phyloP scores from a whole-genome alignment of 1,140 invertebrate genomes.

The Popillia japonica region DNA sequence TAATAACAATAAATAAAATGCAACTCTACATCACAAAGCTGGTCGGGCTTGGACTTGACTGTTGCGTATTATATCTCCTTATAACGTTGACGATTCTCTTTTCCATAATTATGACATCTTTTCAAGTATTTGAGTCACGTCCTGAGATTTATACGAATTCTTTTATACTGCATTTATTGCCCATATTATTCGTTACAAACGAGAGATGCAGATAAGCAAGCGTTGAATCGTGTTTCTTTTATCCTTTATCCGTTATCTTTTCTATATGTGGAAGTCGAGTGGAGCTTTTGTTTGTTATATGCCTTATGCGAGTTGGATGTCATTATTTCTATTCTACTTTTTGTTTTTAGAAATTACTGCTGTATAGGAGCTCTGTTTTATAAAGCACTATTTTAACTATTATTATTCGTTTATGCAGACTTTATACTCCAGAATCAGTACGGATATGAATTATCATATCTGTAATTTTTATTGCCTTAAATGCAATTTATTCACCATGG shows the following conservation, averaged over 20 bases:
- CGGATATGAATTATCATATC: too few species aligned
- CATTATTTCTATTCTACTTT: background rate
- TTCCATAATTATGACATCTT: slow-evolving; percentile 15
- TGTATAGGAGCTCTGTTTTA: background rate
- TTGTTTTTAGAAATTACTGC: background rate
- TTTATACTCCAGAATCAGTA: too few species aligned
- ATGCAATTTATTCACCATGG: too few species aligned
- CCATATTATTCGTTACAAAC: slow-evolving; percentile 18
- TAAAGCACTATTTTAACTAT: too few species aligned
- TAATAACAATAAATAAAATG: slow-evolving; percentile 16
- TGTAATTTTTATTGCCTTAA: too few species aligned
- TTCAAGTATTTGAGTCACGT: slow-evolving; percentile 18
- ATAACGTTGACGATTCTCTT: background rate
- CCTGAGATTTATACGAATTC: slow-evolving; percentile 8
- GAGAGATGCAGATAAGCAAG: slow-evolving; percentile 13
- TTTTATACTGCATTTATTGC: slow-evolving; percentile 19
- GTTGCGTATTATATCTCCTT: background rate
- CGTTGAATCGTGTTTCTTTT: slow-evolving; percentile 14
- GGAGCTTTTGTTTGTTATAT: slow-evolving; percentile 9
- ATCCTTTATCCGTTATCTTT: slow-evolving; percentile 15
- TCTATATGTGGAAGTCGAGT: slow-evolving; percentile 14
- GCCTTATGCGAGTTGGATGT: background rate
- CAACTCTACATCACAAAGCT: background rate
- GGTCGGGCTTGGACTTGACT: background rate
- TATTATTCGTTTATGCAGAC: too few species aligned